Evolutionary conservation across 2,113 vertebrate genomes (phyloP).

Genomic region (Leuciscus idus): DNA sequence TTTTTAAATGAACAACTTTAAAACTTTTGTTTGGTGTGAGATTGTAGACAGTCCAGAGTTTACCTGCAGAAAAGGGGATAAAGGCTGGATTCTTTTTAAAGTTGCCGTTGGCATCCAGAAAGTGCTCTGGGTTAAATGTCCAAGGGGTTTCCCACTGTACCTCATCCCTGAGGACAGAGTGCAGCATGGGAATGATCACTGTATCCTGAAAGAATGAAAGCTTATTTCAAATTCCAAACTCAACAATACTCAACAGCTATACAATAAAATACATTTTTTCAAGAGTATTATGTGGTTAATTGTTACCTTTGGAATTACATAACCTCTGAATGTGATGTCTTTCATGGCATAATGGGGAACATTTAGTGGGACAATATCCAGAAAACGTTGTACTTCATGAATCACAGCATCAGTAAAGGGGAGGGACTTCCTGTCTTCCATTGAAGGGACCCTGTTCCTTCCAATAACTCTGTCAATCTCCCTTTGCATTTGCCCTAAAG

Average conservation of each 20-base stretch:
- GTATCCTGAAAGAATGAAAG: slow-evolving; percentile 58
- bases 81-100: slow-evolving; percentile 68
- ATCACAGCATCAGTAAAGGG: slow-evolving; percentile 76
- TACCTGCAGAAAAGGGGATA: slow-evolving; percentile 72
- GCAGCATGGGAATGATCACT: slow-evolving; percentile 64
- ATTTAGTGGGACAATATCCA: slow-evolving; percentile 71
- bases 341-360: slow-evolving; percentile 67
- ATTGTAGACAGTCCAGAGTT: neutral
- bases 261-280: too few relatives aligned
- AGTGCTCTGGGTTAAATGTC: slow-evolving; percentile 66
- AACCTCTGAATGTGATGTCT: slow-evolving; percentile 71
- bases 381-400: slow-evolving; percentile 73
- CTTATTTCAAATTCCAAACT: neutral
- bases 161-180: slow-evolving; percentile 64
- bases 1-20: neutral
- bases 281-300: too few relatives aligned
- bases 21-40: neutral
- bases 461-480: slow-evolving; percentile 83
- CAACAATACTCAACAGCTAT: neutral
- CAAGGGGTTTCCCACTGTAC: slow-evolving; percentile 58
- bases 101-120: slow-evolving; percentile 63
- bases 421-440: slow-evolving; percentile 79
- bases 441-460: slow-evolving; percentile 68
- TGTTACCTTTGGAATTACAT: slow-evolving; percentile 73
- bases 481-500: slow-evolving; percentile 78